Base-by-base conservation (phyloP, 2,888 invertebrate species). In the Patella depressa region DNA sequence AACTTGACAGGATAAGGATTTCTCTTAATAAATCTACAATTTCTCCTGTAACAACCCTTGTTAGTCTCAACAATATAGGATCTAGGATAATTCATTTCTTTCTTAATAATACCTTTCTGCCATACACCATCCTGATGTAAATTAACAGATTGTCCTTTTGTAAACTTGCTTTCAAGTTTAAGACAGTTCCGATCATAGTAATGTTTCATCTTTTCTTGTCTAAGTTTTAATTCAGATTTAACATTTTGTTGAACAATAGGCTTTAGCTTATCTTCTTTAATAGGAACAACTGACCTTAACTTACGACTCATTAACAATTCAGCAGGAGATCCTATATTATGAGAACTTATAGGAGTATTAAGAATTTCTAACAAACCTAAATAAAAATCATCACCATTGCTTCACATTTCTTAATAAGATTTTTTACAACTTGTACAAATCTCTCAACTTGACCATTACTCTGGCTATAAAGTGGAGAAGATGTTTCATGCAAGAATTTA, bases 281-380 rank as follows among this genome's bases (percentile, higher is more conserved):
- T n/a, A 3, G 57, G 57, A 17, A 57, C 14, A 17, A 57, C 57
- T 17, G 57, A 57, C n/a, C 57, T 57, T 57, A 57, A 57, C n/a
- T 57, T 57, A 57, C 57, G 57, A 57, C 57, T 17, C 14, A 57
- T 57, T 57, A 57, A 57, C n/a, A 57, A 57, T 57, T 57, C 57
- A 17, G 57, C 57, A 17, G 14, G 57, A 7, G 57, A 57, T 9
- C 19, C 19, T 57, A 57, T 17, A n/a, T n/a, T n/a, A 3, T 17
- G 15, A 17, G 17, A 17, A 55, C 14, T 15, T 55, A 55, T 55
- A 17, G 55, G 55, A 55, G 12, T 55, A 3, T 17, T 55, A 55
- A 12, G 12, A 55, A 55, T 55, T 55, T 15, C 29, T 29, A 29
- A 29, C 29, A 29, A 29, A 34, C 34, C 34, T 7, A 34, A 34